Evolutionary conservation across 2,113 vertebrate species (phyloP).

Genomic region (Emydura subglobosa): DNA sequence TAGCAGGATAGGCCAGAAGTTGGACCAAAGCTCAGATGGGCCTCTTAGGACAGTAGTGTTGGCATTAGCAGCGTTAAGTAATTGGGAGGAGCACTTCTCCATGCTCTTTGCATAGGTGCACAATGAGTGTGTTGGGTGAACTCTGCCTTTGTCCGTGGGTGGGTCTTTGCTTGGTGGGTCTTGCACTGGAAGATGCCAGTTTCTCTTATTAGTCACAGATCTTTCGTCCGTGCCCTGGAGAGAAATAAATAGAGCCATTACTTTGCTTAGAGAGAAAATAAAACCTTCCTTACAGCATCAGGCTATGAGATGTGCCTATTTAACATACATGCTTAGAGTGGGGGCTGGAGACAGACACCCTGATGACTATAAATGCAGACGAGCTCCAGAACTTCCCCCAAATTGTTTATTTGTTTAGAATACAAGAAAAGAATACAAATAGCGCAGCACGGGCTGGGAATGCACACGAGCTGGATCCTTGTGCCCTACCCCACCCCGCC

Average conservation of each 20-base stretch:
- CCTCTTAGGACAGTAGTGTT: background rate
- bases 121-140: background rate
- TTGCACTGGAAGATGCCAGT: background rate
- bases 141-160: background rate
- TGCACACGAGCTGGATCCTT: background rate
- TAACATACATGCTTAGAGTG: background rate
- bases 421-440: background rate
- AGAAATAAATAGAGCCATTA: constrained; percentile 10
- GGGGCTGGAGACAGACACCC: background rate
- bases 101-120: constrained; percentile 17
- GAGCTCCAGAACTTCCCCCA: background rate
- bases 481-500: background rate
- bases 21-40: constrained; percentile 31
- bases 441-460: accelerated
- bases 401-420: background rate
- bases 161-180: constrained; percentile 30
- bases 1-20: constrained; percentile 40
- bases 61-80: constrained; percentile 33
- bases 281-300: background rate
- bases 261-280: constrained; percentile 6
- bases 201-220: constrained; percentile 68
- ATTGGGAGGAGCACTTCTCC: background rate
- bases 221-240: constrained; percentile 72
- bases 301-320: background rate
- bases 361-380: background rate